A percentile compares a stretch with the other conserved stretches of the same genome.
These are phyloP conservation scores for Stichopus chloronotus DNA, from an alignment of 35 echinoderm and acorn worm species.

Conservation along the genomic window DNA sequence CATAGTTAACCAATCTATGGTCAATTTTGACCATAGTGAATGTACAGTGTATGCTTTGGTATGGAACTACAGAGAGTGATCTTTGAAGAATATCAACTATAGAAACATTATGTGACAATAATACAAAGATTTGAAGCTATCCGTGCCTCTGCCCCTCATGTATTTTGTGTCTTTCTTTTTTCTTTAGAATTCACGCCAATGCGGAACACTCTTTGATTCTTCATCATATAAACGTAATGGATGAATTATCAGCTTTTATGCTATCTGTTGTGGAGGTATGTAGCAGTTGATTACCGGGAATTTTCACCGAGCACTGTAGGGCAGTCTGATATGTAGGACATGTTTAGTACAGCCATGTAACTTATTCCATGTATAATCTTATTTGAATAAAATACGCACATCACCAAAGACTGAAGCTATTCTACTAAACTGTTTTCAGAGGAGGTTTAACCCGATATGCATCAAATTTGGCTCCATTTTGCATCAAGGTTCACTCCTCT, in stretches of 20 bases:
- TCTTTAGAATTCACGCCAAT: slow-evolving; percentile 52
- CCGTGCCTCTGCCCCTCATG: background rate
- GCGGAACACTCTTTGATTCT: slow-evolving; percentile 52
- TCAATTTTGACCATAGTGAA: no score
- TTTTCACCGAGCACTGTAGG: background rate
- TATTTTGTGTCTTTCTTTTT: background rate
- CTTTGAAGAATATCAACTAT: no score
- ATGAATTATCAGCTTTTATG: slow-evolving; percentile 47
- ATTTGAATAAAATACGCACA: background rate
- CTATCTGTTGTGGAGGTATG: slow-evolving; percentile 39
- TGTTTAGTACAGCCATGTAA: background rate
- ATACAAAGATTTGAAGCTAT: background rate
- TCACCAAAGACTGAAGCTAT: no score
- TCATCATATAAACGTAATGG: slow-evolving; percentile 32
- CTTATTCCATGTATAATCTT: background rate
- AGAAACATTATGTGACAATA: no score
- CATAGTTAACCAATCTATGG: no score
- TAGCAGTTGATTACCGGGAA: no score
- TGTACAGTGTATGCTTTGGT: no score
- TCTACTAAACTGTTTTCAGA: background rate
- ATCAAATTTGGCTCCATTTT: no score
- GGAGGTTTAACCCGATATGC: background rate
- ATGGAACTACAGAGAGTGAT: no score
- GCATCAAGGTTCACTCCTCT: no score
- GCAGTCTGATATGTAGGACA: background rate